Conservation (phyloP, 2,888 invertebrate genomes). For the Euphydryas editha region DNA sequence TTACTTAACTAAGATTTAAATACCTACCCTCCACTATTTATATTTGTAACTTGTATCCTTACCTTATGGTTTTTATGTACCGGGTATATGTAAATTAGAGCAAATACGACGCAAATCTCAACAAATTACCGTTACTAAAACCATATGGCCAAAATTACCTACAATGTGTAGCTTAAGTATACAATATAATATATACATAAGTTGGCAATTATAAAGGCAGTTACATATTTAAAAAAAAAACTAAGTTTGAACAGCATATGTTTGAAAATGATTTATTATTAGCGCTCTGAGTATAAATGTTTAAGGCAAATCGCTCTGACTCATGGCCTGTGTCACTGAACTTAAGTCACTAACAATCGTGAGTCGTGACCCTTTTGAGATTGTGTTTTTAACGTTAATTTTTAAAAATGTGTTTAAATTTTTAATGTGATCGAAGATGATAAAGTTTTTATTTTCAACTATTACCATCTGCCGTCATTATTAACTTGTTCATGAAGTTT, state of each 20-base stretch:
- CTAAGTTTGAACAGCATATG: constrained; percentile 20
- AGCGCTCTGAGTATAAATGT: constrained; percentile 45
- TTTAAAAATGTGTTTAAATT: not conserved
- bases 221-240: constrained; percentile 11
- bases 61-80: too few relatives aligned
- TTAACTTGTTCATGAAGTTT: not conserved
- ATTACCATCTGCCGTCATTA: too few relatives aligned
- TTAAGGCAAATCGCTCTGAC: constrained; percentile 34
- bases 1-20: too few relatives aligned
- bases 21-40: too few relatives aligned
- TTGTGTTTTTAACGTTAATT: constrained; percentile 2
- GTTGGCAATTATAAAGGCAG: not conserved
- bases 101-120: too few relatives aligned
- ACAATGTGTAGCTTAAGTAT: too few relatives aligned
- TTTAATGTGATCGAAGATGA: not conserved
- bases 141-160: too few relatives aligned
- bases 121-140: too few relatives aligned
- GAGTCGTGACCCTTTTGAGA: constrained; percentile 11
- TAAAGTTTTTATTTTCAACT: not conserved
- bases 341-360: constrained; percentile 21
- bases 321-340: constrained; percentile 34
- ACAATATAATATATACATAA: not conserved
- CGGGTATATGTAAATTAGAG: too few relatives aligned
- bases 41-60: too few relatives aligned
- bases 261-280: constrained; percentile 38